Evolutionary conservation across 1,140 invertebrate genomes (phyloP).

Genomic region (Tenebrio molitor): DNA sequence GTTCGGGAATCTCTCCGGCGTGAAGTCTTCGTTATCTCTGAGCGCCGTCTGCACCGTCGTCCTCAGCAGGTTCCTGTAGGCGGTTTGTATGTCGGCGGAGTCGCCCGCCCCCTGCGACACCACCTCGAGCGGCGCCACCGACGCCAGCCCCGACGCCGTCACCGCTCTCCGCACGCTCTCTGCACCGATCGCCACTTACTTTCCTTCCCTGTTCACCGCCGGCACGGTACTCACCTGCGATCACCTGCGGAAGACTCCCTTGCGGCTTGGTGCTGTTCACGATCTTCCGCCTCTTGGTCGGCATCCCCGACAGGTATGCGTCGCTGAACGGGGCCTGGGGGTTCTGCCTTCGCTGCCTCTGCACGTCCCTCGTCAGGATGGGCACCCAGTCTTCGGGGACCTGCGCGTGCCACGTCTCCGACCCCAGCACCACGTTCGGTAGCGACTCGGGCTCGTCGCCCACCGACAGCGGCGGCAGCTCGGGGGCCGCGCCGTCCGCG

Average conservation of each 20-base stretch:
- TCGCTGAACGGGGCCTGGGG: constrained; percentile 77
- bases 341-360: constrained; percentile 73
- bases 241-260: constrained; percentile 65
- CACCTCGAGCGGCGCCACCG: constrained; percentile 67
- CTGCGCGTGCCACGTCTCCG: constrained; percentile 72
- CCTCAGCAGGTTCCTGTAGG: constrained; percentile 68
- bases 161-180: constrained; percentile 71
- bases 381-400: constrained; percentile 84
- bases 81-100: constrained; percentile 66
- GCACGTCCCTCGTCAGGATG: constrained; percentile 81
- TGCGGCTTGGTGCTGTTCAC: constrained; percentile 69
- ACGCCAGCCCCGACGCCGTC: constrained; percentile 67
- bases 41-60: constrained; percentile 65
- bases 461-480: constrained; percentile 4
- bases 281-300: constrained; percentile 84
- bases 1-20: constrained; percentile 69
- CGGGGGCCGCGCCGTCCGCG: background rate
- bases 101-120: constrained; percentile 64
- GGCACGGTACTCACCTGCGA: constrained; percentile 58
- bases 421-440: constrained; percentile 69
- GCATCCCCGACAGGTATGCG: constrained; percentile 86
- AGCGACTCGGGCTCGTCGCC: constrained; percentile 62
- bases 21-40: constrained; percentile 68
- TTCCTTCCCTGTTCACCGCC: background rate
- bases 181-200: constrained; percentile 38